Base-by-base conservation (phyloP, 2,888 invertebrate genomes). In the Dryocosmus kuriphilus region DNA sequence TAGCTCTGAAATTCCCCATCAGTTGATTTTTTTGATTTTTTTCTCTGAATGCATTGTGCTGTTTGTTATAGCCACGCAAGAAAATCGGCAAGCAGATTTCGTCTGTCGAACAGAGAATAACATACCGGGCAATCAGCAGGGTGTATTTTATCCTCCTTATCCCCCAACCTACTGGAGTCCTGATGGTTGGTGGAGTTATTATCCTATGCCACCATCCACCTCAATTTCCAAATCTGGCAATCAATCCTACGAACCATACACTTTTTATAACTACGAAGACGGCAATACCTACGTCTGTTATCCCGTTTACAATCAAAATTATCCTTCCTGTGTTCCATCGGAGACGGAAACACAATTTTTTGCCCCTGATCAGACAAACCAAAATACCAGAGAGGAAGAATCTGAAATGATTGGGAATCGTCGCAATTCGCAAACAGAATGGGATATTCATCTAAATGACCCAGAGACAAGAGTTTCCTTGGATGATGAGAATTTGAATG, bases 51-150 rank as follows among this genome's bases (percentile, higher is more conserved):
- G 88, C 86, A 88, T 87, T 90, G 85, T 90, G 90, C 89, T 90
- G 90, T 91, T 89, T 91, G 90, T 91, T 91, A 88, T 91, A 91
- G 91, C 89, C 86, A 88, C 86, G 86, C 84, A 84, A 86, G 91
- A 90, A 87, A 89, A 89, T 89, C 88, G 86, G 85, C 90, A 88
- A 89, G 81, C 89, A 83, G 86, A 86, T 89, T 87, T 86, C 88
- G 85, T 86, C 89, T 87, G 86, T 86, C 87, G 85, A 87, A 88
- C 85, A 80, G 88, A 88, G 86, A 89, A 84, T 90, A 88, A 85
- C 86, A 85, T 88, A 85, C 87, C 87, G 86, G 88, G 85, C 86
- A 89, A 89, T 89, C 90, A 89, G 87, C 88, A 90, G 84, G 86
- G 84, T 85, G 76, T 89, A 82, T 86, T 85, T 85, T 85, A 87